phyloP scores from a whole-genome alignment of 92 coral and sea anemone genomes.

The Parazoanthus atlanticus region DNA sequence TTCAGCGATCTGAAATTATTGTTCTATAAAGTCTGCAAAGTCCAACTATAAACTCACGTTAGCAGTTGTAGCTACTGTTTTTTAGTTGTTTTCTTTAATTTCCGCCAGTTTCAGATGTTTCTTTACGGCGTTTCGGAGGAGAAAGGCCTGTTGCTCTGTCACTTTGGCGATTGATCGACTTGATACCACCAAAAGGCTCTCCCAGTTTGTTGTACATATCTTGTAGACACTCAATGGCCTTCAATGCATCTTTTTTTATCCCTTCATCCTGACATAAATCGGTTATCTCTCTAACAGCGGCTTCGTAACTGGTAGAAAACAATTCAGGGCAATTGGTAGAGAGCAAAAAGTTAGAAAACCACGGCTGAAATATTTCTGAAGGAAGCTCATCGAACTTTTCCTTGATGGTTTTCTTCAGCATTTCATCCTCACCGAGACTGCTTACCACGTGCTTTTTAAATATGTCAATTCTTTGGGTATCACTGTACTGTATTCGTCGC shows the following conservation, averaged over 20 bases:
- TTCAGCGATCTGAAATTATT: no score
- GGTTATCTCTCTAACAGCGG: not conserved
- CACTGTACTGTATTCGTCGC: not conserved
- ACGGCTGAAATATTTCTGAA: not conserved
- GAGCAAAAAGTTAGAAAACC: not conserved
- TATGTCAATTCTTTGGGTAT: not conserved
- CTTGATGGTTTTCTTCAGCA: not conserved
- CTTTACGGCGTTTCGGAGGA: no score
- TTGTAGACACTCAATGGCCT: not conserved
- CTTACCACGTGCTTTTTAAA: not conserved
- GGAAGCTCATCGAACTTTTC: not conserved
- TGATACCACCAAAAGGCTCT: constrained; percentile 2
- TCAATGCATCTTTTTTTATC: not conserved
- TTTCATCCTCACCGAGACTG: not conserved
- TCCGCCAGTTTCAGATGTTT: no score
- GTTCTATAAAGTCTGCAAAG: no score
- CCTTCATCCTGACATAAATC: not conserved
- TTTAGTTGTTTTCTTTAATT: no score
- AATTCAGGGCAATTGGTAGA: not conserved
- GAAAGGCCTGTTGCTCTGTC: no score
- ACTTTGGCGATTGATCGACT: not conserved
- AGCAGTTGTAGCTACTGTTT: no score
- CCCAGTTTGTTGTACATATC: not conserved
- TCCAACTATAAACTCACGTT: no score
- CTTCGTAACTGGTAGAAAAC: not conserved